Percentiles rank a stretch among this genome's conserved stretches.
These are phyloP conservation scores for Dryococelus australis DNA, from an alignment of 2,888 invertebrate genomes.

Conservation along the genomic window DNA sequence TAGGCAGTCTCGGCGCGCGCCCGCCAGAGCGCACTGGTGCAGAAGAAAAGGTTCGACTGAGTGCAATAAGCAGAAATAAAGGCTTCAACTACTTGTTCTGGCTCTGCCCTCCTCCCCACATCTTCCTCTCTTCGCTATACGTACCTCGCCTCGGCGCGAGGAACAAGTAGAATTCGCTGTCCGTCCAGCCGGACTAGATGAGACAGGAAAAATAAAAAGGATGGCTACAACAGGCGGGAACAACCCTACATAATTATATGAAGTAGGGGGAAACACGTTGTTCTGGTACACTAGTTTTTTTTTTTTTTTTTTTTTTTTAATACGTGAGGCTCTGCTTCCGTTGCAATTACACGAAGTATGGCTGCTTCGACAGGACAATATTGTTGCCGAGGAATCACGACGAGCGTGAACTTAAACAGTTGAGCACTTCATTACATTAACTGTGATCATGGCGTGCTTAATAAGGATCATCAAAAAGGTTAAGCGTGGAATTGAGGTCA, in stretches of 20 bases:
- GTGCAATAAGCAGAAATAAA: constrained; percentile 16
- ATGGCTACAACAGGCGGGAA: background rate
- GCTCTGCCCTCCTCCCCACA: background rate
- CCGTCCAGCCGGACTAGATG: background rate
- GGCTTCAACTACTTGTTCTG: constrained; percentile 2
- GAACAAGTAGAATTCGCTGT: background rate
- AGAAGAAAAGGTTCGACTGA: background rate
- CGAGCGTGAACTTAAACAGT: too few relatives aligned
- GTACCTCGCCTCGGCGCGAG: background rate
- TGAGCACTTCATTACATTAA: too few relatives aligned
- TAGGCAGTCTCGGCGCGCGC: constrained; percentile 1
- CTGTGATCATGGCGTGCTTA: too few relatives aligned
- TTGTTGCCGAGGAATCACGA: background rate
- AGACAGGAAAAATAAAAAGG: background rate
- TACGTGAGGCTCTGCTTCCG: too few relatives aligned
- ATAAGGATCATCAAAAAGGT: too few relatives aligned
- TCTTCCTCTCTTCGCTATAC: background rate
- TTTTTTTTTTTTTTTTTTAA: background rate
- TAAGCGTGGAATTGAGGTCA: too few relatives aligned
- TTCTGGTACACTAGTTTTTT: background rate
- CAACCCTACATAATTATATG: background rate
- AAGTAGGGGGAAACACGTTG: background rate
- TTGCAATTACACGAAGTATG: background rate
- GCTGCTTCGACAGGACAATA: background rate
- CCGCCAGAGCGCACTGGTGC: background rate